Evolutionary conservation across 2,797 vertebrate species (phyloP), one percentile per base, ranked within the genome.

Genomic region (Myiotriccus ornatus): DNA sequence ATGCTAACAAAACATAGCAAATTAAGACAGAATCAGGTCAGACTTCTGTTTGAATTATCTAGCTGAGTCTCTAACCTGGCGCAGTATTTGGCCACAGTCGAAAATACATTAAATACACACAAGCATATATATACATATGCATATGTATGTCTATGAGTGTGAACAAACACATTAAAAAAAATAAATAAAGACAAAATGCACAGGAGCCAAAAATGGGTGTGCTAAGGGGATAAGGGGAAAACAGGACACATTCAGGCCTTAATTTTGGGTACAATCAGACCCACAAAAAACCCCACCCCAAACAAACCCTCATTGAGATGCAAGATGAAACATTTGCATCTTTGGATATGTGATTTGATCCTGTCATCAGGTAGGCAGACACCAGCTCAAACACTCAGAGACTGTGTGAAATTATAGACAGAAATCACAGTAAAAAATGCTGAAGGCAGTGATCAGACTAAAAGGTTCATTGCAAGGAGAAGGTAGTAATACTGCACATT

Each of bases 1-100:
- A 59, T 88, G 95, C 94, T 96, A 95, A 94, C 80, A 91, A 97
- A 97, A 95, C 71, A 94, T 94, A 95, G 87, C 93, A 96, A 96
- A 97, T 96, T 77, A 94, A 96, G 90, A 94, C 94, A 70, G 93
- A 96, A 88, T 95, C 87, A 95, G 87, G 92, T 96, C 94, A 92
- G 75, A 69, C 87, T 96, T 97, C 74, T 53, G 53, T 93, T 95
- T 77, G 83, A 95, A 96, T 95, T 87, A 87, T 90, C 82, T 94
- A 81, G 89, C 95, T 28, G 89, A 94, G 68, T 92, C 93, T 95
- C 88, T 73, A 94, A 96, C 96, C 82, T 96, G 93, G 94, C 8
- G 3, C 37, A 83, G 77, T 86, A 73, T 81, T 91, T 81, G 88
- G 83, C 84, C 91, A 60, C 30, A 83, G 55, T 83, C 57, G 75